Conservation (phyloP, 2,113 vertebrate species). For the Malurus alboscapulatus region DNA sequence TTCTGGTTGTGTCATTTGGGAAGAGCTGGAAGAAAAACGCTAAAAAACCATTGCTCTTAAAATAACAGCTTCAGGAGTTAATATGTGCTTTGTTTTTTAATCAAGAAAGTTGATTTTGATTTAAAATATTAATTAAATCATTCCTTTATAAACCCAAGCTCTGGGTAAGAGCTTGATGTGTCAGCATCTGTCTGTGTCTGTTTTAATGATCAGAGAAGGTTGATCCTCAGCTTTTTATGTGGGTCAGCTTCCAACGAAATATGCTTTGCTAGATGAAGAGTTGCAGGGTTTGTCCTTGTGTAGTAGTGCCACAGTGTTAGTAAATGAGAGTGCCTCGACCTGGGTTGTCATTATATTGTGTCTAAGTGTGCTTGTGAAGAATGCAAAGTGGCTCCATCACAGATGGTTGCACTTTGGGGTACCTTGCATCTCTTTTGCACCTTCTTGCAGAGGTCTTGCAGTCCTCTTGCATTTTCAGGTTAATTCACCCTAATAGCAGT, state of each 20-base stretch:
- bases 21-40: not conserved
- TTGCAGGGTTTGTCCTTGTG: not conserved
- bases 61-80: not conserved
- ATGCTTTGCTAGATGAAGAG: not conserved
- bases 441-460: not conserved
- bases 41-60: not conserved
- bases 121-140: constrained; percentile 31
- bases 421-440: not conserved
- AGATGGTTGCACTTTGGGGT: not conserved
- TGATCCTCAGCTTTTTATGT: constrained; percentile 11
- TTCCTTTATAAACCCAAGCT: not conserved
- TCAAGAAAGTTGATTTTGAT: not conserved
- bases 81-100: not conserved
- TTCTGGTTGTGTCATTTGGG: constrained; percentile 19
- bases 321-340: not conserved
- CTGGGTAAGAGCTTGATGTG: constrained; percentile 7
- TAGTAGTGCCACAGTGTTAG: not conserved
- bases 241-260: not conserved
- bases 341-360: not conserved
- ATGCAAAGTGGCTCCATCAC: not conserved
- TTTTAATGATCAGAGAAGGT: constrained; percentile 19
- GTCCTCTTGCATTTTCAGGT: not conserved
- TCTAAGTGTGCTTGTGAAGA: not conserved
- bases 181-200: constrained; percentile 6
- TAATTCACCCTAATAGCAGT: not conserved